phyloP scores from a whole-genome alignment of 2,888 invertebrate genomes.

The Saturnia japonica region DNA sequence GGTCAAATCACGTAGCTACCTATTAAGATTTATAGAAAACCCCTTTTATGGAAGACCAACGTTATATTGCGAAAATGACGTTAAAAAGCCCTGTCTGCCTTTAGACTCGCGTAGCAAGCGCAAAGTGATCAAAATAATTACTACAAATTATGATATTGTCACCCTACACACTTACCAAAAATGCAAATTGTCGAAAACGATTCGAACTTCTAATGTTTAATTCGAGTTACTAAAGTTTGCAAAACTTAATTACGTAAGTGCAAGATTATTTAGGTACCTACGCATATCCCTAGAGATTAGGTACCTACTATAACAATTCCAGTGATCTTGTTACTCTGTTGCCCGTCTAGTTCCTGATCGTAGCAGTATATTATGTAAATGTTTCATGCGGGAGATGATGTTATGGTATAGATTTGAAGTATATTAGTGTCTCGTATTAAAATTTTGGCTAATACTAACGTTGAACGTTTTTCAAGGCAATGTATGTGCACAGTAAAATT shows the following conservation, averaged over 20 bases:
- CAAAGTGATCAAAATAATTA: not conserved
- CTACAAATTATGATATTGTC: not conserved
- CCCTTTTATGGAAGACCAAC: too few relatives aligned
- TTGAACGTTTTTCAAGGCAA: not conserved
- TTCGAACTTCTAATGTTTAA: not conserved
- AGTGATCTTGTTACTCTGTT: constrained; percentile 41
- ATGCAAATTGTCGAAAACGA: not conserved
- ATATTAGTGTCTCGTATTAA: constrained; percentile 2
- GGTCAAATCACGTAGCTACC: too few relatives aligned
- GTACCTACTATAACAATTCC: constrained; percentile 27
- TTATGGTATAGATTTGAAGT: not conserved
- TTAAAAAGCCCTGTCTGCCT: too few relatives aligned
- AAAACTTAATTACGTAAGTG: not conserved
- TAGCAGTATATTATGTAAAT: constrained; percentile 36
- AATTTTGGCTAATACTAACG: not conserved
- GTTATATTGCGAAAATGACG: too few relatives aligned
- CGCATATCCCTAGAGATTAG: constrained; percentile 15
- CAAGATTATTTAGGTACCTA: not conserved
- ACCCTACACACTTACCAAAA: not conserved
- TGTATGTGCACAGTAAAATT: constrained; percentile 20
- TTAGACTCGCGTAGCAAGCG: not conserved
- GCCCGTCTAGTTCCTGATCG: constrained; percentile 46
- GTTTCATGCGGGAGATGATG: constrained; percentile 22
- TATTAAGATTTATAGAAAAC: too few relatives aligned
- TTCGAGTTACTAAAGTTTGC: not conserved